Conservation (phyloP, 2,113 vertebrate species). For the Corythornis cristatus region DNA sequence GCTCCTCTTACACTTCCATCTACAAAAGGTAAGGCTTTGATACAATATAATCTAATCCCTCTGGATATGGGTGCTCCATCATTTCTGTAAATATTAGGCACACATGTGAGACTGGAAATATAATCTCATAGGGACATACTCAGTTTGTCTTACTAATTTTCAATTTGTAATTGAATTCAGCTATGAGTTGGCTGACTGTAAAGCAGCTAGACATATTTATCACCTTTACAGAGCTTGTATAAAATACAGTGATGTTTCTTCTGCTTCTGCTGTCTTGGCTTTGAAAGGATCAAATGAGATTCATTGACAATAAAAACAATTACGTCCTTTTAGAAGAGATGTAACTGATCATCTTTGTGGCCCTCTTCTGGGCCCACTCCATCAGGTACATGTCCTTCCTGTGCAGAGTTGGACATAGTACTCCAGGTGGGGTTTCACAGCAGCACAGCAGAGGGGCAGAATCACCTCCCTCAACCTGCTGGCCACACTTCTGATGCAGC, state of each 20-base stretch:
- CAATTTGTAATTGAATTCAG: not conserved
- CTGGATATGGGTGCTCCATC: not conserved
- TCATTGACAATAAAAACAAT: not conserved
- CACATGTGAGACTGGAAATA: not conserved
- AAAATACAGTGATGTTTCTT: not conserved
- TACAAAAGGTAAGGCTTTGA: not conserved
- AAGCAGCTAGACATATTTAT: not conserved
- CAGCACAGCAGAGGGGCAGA: too few relatives aligned
- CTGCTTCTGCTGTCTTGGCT: not conserved
- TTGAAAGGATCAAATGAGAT: not conserved
- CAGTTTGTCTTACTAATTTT: not conserved
- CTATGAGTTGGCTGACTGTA: not conserved
- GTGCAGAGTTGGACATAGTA: too few relatives aligned
- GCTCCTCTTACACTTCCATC: not conserved
- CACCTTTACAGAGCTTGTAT: not conserved
- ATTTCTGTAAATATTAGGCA: not conserved
- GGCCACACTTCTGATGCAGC: too few relatives aligned
- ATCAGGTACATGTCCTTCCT: too few relatives aligned
- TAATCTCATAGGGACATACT: not conserved
- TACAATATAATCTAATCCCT: not conserved
- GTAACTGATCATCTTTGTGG: too few relatives aligned
- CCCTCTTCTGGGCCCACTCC: too few relatives aligned
- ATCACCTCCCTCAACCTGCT: too few relatives aligned
- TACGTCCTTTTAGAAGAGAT: too few relatives aligned
- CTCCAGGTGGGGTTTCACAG: too few relatives aligned